Evolutionary conservation across 2,113 vertebrate genomes (phyloP).

Genomic region (Tetrao urogallus): DNA sequence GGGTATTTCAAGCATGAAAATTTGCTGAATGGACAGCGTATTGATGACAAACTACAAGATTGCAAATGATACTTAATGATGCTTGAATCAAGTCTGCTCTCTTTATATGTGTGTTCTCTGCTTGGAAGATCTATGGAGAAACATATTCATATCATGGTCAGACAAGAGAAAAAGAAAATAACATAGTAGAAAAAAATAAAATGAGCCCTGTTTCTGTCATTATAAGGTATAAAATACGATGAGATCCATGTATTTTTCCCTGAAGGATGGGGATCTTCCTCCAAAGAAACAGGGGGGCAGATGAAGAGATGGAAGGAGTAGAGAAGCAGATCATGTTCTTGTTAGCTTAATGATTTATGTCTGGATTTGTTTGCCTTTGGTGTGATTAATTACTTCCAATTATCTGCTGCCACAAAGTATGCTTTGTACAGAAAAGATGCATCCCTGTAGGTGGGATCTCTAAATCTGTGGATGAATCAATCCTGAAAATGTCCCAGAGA

Average conservation of each 20-base stretch:
- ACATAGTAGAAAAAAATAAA: neutral
- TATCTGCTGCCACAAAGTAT: neutral
- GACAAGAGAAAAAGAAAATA: neutral
- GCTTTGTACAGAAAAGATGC: neutral
- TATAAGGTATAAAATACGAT: neutral
- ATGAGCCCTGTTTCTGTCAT: neutral
- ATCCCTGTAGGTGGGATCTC: neutral
- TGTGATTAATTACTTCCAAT: constrained; percentile 44
- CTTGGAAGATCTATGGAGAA: neutral
- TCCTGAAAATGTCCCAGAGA: neutral
- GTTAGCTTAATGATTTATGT: constrained; percentile 36
- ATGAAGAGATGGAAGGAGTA: neutral
- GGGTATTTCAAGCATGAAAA: constrained; percentile 47
- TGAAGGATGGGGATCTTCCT: neutral
- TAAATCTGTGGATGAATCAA: constrained; percentile 4
- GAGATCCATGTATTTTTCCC: neutral
- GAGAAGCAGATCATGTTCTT: constrained; percentile 10
- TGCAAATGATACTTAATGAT: constrained; percentile 31
- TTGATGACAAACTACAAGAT: constrained; percentile 2
- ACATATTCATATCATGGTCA: neutral
- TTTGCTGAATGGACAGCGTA: constrained; percentile 40
- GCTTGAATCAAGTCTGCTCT: neutral
- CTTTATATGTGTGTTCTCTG: neutral
- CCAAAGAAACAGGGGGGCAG: neutral
- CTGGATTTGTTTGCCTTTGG: constrained; percentile 14